Evolutionary conservation across 2,888 invertebrate genomes (phyloP), one percentile per base, ranked within the genome.

Genomic region (Julus scandinavius): DNA sequence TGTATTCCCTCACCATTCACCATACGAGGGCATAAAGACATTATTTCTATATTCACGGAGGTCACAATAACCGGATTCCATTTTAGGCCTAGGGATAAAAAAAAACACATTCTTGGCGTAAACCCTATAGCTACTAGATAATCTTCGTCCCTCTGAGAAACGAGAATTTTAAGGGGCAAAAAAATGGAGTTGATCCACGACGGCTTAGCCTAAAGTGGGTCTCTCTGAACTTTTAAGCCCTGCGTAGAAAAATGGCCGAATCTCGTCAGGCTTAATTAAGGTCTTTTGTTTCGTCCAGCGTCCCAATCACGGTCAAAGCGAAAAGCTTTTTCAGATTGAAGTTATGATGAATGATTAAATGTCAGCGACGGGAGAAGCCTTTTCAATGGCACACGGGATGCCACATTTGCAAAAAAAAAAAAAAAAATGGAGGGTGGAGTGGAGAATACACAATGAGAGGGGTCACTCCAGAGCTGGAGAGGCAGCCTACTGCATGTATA

Each of bases 331-430:
- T 38, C 58, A 87, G 87, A 87, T 72, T 87, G 72, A 87, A 87
- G 72, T 87, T 87, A 87, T 87, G 87, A 87, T 87, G 72, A 87
- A 87, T 87, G 87, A 72, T 54, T 40, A 49, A 40, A 72, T 87
- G 87, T 87, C 87, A 87, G 87, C 49, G 63, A 40, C 87, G 15
- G 87, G 45, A 63, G 58, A 54, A 38, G 15, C 40, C 63, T 50
- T 86, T 86, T 86, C 38, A 85, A 85, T 85, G 85, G 63, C 63
- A 63, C 85, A 85, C 85, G 85, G 85, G 85, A 85, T 45, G 85
- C 85, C 85, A 85, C 85, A 85, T 40, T 20, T n/a, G 50, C 50
- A 86, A 86, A 86, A 86, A 49, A 29, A 29, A 29, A 29, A 85
- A 85, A 85, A 85, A 38, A 54, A 50, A 86, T 38, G 86, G 86